Conservation (phyloP, 2,888 invertebrate genomes). For the Vanessa cardui region DNA sequence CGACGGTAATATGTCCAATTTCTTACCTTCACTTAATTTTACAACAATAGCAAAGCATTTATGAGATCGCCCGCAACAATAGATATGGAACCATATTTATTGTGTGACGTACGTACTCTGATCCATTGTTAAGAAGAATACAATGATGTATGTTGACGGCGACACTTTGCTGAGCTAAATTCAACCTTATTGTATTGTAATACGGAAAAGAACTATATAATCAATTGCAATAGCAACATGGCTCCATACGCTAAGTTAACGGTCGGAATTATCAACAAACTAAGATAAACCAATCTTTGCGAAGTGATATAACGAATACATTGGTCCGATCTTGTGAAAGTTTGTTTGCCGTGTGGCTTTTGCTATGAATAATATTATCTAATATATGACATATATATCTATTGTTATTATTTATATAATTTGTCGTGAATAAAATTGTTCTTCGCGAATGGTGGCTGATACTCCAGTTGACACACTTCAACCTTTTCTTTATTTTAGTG, state of each 20-base stretch:
- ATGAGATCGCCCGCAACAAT: constrained; percentile 27
- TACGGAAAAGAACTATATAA: constrained; percentile 5
- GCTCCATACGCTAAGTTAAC: neutral
- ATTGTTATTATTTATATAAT: neutral
- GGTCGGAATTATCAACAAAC: constrained; percentile 23
- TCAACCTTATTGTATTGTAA: neutral
- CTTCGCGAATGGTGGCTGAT: too few species aligned
- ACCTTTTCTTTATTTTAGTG: too few species aligned
- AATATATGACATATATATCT: neutral
- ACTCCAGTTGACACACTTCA: too few species aligned
- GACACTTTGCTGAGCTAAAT: constrained; percentile 6
- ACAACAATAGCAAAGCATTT: constrained; percentile 21
- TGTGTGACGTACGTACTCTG: constrained; percentile 21
- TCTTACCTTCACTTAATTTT: constrained; percentile 35
- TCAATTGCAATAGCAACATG: neutral
- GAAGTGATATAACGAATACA: constrained; percentile 16
- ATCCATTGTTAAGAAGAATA: constrained; percentile 28
- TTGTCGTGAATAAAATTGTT: neutral
- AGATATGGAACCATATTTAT: constrained; percentile 26
- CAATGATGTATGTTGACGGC: neutral
- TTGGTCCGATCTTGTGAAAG: constrained; percentile 18
- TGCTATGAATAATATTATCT: neutral
- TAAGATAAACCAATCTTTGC: constrained; percentile 21
- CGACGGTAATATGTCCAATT: constrained; percentile 28
- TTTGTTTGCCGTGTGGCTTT: constrained; percentile 1